phyloP scores from a whole-genome alignment of 1,140 invertebrate species.

The Cecropterus lyciades region DNA sequence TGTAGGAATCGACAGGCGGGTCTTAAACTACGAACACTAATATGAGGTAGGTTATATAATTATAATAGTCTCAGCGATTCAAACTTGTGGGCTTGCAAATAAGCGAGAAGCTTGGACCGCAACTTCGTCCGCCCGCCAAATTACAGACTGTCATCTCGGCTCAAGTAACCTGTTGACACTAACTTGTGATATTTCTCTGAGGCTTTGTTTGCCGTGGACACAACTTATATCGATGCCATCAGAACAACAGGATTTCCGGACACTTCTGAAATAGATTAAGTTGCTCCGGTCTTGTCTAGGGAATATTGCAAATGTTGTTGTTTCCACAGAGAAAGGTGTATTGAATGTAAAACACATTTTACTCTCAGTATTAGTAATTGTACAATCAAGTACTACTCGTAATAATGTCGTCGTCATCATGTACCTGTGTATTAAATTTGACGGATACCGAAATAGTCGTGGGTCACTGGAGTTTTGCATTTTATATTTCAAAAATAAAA shows the following conservation, averaged over 20 bases:
- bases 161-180: constrained; percentile 81
- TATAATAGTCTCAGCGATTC: constrained; percentile 74
- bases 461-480: too few relatives aligned
- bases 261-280: constrained; percentile 16
- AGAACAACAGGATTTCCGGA: constrained; percentile 13
- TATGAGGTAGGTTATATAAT: constrained; percentile 49
- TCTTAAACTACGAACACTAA: constrained; percentile 45
- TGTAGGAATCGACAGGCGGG: constrained; percentile 43
- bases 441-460: too few relatives aligned
- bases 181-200: constrained; percentile 49
- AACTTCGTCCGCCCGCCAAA: constrained; percentile 71
- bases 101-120: constrained; percentile 63
- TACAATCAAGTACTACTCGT: too few relatives aligned
- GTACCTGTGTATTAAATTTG: too few relatives aligned
- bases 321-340: background rate
- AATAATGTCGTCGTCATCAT: too few relatives aligned
- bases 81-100: constrained; percentile 77
- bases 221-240: constrained; percentile 37
- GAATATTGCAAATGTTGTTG: constrained; percentile 5
- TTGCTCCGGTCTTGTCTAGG: background rate
- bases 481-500: too few relatives aligned
- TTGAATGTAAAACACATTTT: too few relatives aligned
- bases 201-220: constrained; percentile 43
- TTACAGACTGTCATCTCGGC: constrained; percentile 77
- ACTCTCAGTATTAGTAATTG: too few relatives aligned